Percentiles rank a stretch among this genome's conserved stretches.
Conservation (phyloP, 2,113 vertebrate genomes). For the Nycticorax nycticorax region DNA sequence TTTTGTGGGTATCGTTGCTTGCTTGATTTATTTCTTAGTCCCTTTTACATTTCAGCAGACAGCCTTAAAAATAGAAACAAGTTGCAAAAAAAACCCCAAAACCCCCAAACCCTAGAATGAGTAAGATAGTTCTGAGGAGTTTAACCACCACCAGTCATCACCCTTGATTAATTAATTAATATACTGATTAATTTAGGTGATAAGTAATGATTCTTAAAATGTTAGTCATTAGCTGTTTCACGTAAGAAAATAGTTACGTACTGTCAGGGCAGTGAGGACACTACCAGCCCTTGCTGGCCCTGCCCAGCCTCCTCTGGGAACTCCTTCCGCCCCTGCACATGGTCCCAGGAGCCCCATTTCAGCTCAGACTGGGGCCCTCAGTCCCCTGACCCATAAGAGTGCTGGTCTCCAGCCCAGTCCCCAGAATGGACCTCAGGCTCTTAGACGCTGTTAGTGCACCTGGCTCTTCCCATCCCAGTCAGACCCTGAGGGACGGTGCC, state of each 20-base stretch:
- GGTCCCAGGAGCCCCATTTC: neutral
- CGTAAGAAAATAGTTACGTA: neutral
- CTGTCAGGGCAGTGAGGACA: neutral
- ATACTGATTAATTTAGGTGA: neutral
- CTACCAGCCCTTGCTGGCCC: neutral
- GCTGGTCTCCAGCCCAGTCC: neutral
- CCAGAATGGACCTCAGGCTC: neutral
- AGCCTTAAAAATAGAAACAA: neutral
- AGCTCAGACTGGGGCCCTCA: neutral
- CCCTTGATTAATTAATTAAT: neutral
- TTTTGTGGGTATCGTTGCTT: neutral
- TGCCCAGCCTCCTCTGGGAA: neutral
- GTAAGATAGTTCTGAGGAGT: neutral
- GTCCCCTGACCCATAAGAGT: neutral
- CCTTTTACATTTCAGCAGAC: neutral
- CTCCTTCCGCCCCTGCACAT: accelerated
- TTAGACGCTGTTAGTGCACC: accelerated
- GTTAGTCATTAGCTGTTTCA: neutral
- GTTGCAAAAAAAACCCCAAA: neutral
- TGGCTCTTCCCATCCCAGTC: neutral
- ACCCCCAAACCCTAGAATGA: neutral
- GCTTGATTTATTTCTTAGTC: neutral
- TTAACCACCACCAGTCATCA: neutral
- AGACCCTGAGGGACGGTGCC: neutral
- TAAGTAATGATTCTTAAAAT: neutral